A percentile compares a stretch with the other conserved stretches of the same genome.
Conservation (phyloP, 2,113 vertebrate genomes). For the Enhydra lutris region DNA sequence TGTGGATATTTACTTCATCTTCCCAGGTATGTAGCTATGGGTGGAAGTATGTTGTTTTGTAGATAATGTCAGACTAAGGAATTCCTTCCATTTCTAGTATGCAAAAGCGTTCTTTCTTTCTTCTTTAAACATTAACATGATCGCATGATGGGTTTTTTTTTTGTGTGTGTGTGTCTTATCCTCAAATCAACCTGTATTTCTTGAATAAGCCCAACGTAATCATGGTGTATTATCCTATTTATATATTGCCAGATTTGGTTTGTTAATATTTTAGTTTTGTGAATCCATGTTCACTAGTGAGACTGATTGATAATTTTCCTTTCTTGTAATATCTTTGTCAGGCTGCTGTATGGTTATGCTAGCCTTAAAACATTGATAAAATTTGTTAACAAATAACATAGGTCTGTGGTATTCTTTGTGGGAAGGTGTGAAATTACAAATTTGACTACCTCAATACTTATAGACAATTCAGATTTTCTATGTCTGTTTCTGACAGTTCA, state of each 20-base stretch:
- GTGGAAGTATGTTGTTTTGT: neutral
- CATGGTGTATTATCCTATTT: neutral
- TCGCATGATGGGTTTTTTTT: neutral
- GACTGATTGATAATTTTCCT: neutral
- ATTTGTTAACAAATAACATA: neutral
- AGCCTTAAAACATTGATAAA: neutral
- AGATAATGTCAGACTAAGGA: neutral
- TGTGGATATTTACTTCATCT: neutral
- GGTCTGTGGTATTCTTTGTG: neutral
- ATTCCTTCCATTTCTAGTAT: neutral
- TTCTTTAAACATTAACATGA: neutral
- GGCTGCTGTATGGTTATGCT: neutral
- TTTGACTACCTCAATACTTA: neutral
- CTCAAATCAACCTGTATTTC: neutral
- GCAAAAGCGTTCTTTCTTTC: neutral
- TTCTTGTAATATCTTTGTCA: neutral
- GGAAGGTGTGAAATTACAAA: neutral
- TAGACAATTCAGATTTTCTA: neutral
- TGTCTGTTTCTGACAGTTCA: neutral
- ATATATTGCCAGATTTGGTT: neutral
- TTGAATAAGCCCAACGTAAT: neutral
- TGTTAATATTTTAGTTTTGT: neutral
- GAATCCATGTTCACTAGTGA: neutral
- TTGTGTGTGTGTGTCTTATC: neutral
- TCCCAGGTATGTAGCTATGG: neutral